Evolutionary conservation across 2,888 invertebrate genomes (phyloP).

Genomic region (Eupithecia vulgata): DNA sequence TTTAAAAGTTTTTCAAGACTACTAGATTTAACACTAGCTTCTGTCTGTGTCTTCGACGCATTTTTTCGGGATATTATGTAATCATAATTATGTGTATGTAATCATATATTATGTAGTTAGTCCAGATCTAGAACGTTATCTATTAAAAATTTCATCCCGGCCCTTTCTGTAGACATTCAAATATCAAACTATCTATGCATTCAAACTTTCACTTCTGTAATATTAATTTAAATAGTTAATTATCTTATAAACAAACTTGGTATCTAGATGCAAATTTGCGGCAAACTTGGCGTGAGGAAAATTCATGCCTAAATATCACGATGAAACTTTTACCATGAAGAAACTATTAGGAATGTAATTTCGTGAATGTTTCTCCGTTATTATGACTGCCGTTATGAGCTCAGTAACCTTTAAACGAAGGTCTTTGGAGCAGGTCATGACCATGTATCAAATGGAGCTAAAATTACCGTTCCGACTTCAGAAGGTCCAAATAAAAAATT

Average conservation of each 20-base stretch:
- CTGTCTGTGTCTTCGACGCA: neutral
- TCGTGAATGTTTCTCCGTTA: conserved; percentile 25
- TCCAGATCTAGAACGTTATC: neutral
- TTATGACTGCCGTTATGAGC: conserved; percentile 28
- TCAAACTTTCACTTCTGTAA: neutral
- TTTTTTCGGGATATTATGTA: neutral
- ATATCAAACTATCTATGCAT: neutral
- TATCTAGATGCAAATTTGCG: conserved; percentile 14
- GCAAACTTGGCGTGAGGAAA: conserved; percentile 28
- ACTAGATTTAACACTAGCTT: neutral
- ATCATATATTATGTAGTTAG: too few species aligned
- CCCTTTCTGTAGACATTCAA: neutral
- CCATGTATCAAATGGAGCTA: conserved; percentile 5
- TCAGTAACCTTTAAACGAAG: conserved; percentile 22
- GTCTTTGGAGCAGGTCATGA: conserved; percentile 18
- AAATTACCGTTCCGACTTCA: neutral
- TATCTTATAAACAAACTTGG: neutral
- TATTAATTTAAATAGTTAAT: too few species aligned
- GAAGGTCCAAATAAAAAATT: neutral
- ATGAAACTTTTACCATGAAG: conserved; percentile 33
- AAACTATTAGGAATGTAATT: conserved; percentile 30
- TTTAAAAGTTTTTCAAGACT: neutral
- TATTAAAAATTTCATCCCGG: too few species aligned
- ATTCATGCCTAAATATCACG: conserved; percentile 25
- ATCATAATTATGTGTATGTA: too few species aligned